phyloP scores from a whole-genome alignment of 2,888 invertebrate genomes.

The Atrina japonica region DNA sequence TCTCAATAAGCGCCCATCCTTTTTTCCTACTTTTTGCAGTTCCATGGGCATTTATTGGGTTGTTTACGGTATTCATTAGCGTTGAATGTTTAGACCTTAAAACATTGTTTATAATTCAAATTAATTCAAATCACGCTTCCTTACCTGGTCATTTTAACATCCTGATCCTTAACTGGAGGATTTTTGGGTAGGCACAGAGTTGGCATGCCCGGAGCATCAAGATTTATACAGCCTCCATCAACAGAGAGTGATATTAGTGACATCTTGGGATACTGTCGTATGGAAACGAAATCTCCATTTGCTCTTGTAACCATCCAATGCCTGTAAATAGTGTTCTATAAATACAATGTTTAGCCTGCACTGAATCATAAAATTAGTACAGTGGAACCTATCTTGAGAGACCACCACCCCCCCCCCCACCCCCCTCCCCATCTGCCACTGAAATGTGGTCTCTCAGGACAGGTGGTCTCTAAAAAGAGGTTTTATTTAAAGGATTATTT shows the following conservation, averaged over 20 bases:
- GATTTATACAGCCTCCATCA: conserved; percentile 53
- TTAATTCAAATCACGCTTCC: conserved; percentile 1
- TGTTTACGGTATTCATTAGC: no score
- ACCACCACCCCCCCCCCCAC: neutral
- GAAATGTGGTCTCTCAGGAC: no score
- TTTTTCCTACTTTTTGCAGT: no score
- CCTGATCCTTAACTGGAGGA: conserved; percentile 28
- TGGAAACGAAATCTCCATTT: conserved; percentile 64
- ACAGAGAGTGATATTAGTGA: conserved; percentile 57
- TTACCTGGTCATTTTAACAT: conserved; percentile 46
- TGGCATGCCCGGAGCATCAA: conserved; percentile 66
- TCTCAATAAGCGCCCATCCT: no score
- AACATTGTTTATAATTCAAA: no score
- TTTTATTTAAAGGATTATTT: no score
- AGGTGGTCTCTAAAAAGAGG: no score
- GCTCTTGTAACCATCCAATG: conserved; percentile 65
- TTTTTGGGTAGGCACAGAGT: conserved; percentile 51
- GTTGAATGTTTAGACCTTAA: no score
- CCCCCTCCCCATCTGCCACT: no score
- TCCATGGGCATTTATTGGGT: no score
- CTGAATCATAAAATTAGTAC: no score
- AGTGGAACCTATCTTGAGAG: no score
- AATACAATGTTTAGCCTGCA: neutral
- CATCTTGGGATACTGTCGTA: conserved; percentile 64
- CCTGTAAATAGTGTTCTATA: conserved; percentile 46